A percentile compares a stretch with the other conserved stretches of the same genome.
Conservation (phyloP, 2,888 invertebrate species). For the Patella caerulea region DNA sequence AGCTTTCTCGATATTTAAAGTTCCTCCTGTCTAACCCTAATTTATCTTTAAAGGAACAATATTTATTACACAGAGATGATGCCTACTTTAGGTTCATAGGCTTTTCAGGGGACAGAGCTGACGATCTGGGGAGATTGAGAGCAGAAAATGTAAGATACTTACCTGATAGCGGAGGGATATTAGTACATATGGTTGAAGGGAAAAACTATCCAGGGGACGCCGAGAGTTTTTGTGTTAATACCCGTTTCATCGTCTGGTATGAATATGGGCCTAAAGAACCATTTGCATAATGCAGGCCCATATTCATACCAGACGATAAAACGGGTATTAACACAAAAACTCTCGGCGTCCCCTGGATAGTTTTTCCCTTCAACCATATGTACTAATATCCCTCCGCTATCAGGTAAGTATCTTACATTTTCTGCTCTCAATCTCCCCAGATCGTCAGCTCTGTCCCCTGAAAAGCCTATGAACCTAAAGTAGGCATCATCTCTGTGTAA, state of each 20-base stretch:
- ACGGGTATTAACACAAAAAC: not conserved
- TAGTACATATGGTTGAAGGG: not conserved
- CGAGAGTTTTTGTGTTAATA: not conserved
- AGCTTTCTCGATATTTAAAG: not conserved
- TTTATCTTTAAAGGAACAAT: not conserved
- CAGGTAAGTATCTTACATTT: conserved; percentile 2
- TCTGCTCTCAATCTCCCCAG: not conserved
- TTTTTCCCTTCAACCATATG: not conserved
- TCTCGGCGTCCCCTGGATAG: not conserved
- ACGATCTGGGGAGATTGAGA: not conserved
- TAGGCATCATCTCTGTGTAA: not conserved
- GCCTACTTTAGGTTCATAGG: not conserved
- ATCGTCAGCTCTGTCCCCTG: not conserved
- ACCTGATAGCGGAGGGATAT: not conserved
- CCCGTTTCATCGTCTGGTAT: too few relatives aligned
- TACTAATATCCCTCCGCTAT: not conserved
- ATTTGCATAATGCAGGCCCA: too few relatives aligned
- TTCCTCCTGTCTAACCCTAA: not conserved
- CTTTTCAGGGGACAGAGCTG: not conserved
- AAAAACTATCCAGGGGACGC: not conserved
- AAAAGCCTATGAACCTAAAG: not conserved
- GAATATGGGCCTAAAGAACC: too few relatives aligned
- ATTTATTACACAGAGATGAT: not conserved
- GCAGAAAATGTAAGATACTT: not conserved
- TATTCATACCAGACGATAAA: too few relatives aligned